Conservation (phyloP, 1,140 invertebrate species). For the Cepaea nemoralis region DNA sequence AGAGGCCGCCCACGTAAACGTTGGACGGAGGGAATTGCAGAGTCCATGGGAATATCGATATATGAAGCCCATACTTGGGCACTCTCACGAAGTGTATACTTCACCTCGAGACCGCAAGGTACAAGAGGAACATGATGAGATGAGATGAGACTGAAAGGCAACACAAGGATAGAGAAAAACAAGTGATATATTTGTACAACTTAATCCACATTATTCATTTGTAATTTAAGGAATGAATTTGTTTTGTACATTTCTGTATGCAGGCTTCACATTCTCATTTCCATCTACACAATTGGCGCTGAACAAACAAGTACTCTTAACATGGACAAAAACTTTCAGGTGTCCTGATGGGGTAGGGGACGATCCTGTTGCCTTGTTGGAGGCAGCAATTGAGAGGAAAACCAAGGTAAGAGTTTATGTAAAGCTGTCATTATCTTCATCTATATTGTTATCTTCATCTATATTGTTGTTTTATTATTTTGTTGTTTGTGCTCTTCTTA, state of each 20-base stretch:
- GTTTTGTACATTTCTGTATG: background rate
- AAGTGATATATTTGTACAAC: background rate
- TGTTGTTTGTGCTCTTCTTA: too few species aligned
- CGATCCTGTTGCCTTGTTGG: conserved; percentile 86
- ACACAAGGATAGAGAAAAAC: background rate
- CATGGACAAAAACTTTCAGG: conserved; percentile 96
- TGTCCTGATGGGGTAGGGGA: conserved; percentile 86
- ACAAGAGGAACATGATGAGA: too few species aligned
- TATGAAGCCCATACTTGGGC: too few species aligned
- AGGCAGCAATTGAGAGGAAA: conserved; percentile 76
- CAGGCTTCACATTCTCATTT: conserved; percentile 99
- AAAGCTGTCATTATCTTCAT: background rate
- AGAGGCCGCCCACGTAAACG: too few species aligned
- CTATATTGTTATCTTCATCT: too few species aligned
- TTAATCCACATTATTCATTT: too few species aligned
- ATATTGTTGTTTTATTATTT: too few species aligned
- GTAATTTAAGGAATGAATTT: background rate
- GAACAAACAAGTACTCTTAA: conserved; percentile 86
- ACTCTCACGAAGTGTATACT: too few species aligned
- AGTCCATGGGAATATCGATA: too few species aligned
- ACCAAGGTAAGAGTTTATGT: conserved; percentile 46
- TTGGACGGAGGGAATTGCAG: too few species aligned
- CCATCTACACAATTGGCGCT: conserved; percentile 90
- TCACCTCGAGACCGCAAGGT: too few species aligned
- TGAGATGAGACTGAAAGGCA: too few species aligned